Conservation (phyloP, 2,113 vertebrate genomes). For the Ctenomys sociabilis region DNA sequence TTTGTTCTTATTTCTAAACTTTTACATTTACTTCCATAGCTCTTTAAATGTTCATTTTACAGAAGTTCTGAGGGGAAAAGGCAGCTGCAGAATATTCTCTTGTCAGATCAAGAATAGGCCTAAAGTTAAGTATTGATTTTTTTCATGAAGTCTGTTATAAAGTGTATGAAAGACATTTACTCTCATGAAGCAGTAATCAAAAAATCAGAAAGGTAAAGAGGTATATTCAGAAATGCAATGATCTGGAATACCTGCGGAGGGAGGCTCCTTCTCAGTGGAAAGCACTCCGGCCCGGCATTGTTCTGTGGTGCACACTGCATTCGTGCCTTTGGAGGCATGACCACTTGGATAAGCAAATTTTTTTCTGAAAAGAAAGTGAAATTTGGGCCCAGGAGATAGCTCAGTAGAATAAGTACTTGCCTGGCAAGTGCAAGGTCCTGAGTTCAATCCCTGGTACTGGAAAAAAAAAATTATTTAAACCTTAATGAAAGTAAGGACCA, state of each 20-base stretch:
- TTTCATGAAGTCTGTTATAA: constrained; percentile 10
- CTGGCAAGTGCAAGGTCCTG: too few species aligned
- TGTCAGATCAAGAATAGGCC: not conserved
- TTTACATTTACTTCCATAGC: not conserved
- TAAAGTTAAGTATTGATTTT: constrained; percentile 39
- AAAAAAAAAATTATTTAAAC: not conserved
- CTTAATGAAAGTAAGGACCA: not conserved
- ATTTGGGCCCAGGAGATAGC: too few species aligned
- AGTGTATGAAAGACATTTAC: not conserved
- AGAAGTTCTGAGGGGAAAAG: not conserved
- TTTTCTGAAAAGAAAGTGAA: constrained; percentile 34
- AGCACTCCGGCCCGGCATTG: not conserved
- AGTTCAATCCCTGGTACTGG: too few species aligned
- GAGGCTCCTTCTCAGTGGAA: not conserved
- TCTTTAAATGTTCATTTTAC: constrained; percentile 25
- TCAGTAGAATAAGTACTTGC: too few species aligned
- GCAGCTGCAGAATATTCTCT: not conserved
- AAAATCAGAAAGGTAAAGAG: not conserved
- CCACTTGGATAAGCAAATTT: not conserved
- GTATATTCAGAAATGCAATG: not conserved
- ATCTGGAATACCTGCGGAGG: not conserved
- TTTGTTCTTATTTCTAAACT: not conserved
- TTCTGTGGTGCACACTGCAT: not conserved
- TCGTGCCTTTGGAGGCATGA: not conserved
- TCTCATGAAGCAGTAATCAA: constrained; percentile 2